These are phyloP conservation scores for Tautogolabrus adspersus DNA, from an alignment of 2,113 vertebrate genomes.

Conservation along the genomic window DNA sequence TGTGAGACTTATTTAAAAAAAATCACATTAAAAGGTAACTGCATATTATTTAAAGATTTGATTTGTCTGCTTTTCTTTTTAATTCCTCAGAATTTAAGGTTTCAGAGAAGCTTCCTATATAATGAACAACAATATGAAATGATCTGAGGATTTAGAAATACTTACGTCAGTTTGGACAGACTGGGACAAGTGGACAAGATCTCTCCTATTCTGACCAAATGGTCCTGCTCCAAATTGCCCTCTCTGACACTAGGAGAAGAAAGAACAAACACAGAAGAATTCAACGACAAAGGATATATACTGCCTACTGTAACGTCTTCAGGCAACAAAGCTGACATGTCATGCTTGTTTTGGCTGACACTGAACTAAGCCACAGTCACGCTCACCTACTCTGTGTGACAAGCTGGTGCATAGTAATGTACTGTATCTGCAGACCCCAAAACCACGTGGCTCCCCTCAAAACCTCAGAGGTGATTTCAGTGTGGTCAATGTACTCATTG, in stretches of 20 bases:
- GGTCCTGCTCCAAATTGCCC: conserved; percentile 77
- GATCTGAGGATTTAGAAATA: conserved; percentile 17
- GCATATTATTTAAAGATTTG: too few relatives aligned
- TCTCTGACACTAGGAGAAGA: conserved; percentile 79
- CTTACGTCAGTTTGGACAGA: conserved; percentile 86
- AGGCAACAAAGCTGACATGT: background rate
- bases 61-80: background rate
- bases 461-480: too few relatives aligned
- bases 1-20: too few relatives aligned
- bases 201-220: conserved; percentile 79
- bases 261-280: background rate
- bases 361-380: background rate
- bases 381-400: background rate
- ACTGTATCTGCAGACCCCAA: too few relatives aligned
- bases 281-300: too few relatives aligned
- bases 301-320: background rate
- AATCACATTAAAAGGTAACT: too few relatives aligned
- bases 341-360: background rate
- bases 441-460: too few relatives aligned
- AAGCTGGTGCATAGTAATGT: too few relatives aligned
- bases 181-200: conserved; percentile 73
- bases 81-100: background rate
- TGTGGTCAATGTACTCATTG: too few relatives aligned
- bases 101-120: background rate
- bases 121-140: background rate